Percentiles rank a stretch among this genome's conserved stretches.
phyloP scores from a whole-genome alignment of 2,888 invertebrate species.

The Agapostemon virescens region DNA sequence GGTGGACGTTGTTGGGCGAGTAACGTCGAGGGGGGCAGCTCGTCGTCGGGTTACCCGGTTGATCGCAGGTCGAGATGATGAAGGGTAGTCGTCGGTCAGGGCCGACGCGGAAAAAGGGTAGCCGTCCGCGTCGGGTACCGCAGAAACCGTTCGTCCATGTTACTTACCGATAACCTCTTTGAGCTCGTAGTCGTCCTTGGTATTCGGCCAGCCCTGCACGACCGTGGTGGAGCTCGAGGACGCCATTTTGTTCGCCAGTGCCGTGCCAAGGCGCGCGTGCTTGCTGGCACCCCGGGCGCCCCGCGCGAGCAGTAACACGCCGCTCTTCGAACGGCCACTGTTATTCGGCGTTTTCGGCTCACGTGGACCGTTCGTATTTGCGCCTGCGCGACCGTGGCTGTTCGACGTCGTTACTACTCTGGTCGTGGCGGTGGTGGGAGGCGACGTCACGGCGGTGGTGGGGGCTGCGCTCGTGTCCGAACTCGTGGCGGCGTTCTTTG shows the following conservation, averaged over 20 bases:
- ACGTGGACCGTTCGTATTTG: slow-evolving; percentile 45
- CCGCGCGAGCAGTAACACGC: slow-evolving; percentile 66
- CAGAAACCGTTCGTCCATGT: slow-evolving; percentile 14
- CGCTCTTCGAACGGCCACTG: slow-evolving; percentile 45
- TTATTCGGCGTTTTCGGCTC: slow-evolving; percentile 48
- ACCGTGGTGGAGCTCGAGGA: slow-evolving; percentile 81
- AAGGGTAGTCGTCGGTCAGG: neutral
- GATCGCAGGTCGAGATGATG: neutral
- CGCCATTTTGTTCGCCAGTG: slow-evolving; percentile 85
- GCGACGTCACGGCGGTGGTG: slow-evolving; percentile 54
- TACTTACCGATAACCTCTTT: slow-evolving; percentile 94
- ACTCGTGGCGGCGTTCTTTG: slow-evolving; percentile 49
- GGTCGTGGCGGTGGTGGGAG: slow-evolving; percentile 69
- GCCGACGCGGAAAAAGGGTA: neutral
- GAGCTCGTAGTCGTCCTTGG: slow-evolving; percentile 94
- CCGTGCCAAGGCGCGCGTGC: slow-evolving; percentile 82
- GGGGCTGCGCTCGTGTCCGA: slow-evolving; percentile 34
- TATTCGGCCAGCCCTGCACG: slow-evolving; percentile 89
- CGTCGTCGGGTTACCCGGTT: slow-evolving; percentile 9
- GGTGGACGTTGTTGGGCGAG: neutral
- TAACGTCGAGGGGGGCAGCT: slow-evolving; percentile 38
- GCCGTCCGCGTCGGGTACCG: neutral
- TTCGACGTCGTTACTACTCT: slow-evolving; percentile 34
- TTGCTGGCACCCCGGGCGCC: slow-evolving; percentile 79
- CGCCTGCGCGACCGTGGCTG: slow-evolving; percentile 42